Evolutionary conservation across 2,797 vertebrate species (phyloP).

Genomic region (Notoglanidium macrostoma): DNA sequence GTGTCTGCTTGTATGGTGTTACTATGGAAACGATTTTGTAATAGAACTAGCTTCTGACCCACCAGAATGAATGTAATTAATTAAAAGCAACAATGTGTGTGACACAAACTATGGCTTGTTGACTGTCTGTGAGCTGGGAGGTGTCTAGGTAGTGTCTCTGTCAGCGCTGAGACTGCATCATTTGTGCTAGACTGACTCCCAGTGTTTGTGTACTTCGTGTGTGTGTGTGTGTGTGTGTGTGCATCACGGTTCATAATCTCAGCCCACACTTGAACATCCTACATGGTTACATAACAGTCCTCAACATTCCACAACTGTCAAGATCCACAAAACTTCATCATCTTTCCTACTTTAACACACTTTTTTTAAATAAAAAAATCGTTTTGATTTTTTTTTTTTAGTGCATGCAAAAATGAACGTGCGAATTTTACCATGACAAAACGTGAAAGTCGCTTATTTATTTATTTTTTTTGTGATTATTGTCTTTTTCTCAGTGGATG

Average conservation of each 20-base stretch:
- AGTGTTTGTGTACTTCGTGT: slow-evolving; percentile 41
- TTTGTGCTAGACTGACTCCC: not conserved
- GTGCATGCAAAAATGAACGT: no score
- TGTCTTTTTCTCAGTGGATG: no score
- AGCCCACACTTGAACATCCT: not conserved
- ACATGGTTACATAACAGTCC: not conserved
- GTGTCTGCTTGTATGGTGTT: not conserved
- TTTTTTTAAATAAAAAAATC: not conserved
- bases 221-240: slow-evolving; percentile 33
- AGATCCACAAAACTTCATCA: not conserved
- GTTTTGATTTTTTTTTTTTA: no score
- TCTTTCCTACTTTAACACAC: not conserved
- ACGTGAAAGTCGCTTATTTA: no score
- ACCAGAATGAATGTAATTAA: not conserved
- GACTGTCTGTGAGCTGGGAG: not conserved
- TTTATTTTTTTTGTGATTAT: no score
- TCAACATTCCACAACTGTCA: not conserved
- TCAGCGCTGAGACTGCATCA: slow-evolving; percentile 46
- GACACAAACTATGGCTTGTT: not conserved
- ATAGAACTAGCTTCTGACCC: not conserved
- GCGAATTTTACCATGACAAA: no score
- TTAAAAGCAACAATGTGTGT: not conserved
- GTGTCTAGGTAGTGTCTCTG: slow-evolving; percentile 36
- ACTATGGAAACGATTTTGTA: not conserved
- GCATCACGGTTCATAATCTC: not conserved